A percentile compares a stretch with the other conserved stretches of the same genome.
Conservation (phyloP, 2,113 vertebrate species). For the Eretmochelys imbricata region DNA sequence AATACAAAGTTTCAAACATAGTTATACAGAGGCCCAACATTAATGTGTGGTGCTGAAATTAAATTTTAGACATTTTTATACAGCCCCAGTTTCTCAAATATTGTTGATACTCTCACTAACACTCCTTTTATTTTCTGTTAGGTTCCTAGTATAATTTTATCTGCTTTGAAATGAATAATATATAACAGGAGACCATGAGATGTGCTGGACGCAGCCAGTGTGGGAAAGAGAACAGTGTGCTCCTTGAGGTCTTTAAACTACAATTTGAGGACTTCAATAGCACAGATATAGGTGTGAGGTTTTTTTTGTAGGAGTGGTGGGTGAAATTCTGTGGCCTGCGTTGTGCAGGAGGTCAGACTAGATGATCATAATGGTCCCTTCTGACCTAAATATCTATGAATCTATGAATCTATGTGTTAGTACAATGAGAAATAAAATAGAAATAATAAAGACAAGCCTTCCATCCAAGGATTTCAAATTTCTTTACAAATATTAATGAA, state of each 20-base stretch:
- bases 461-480: accelerated
- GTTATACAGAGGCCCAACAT: neutral
- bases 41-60: neutral
- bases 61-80: constrained; percentile 6
- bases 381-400: too few relatives aligned
- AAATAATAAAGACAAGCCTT: neutral
- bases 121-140: accelerated
- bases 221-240: neutral
- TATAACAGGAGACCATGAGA: neutral
- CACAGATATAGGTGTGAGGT: too few relatives aligned
- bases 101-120: accelerated
- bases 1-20: neutral
- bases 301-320: too few relatives aligned
- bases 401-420: too few relatives aligned
- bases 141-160: accelerated
- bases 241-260: too few relatives aligned
- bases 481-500: neutral
- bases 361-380: too few relatives aligned
- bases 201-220: neutral
- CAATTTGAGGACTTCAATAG: too few relatives aligned
- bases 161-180: neutral
- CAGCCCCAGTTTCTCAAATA: neutral
- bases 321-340: too few relatives aligned
- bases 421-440: accelerated
- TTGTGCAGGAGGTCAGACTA: too few relatives aligned